Evolutionary conservation across 2,888 invertebrate species (phyloP).

Genomic region (Hemistola chrysoprasaria): DNA sequence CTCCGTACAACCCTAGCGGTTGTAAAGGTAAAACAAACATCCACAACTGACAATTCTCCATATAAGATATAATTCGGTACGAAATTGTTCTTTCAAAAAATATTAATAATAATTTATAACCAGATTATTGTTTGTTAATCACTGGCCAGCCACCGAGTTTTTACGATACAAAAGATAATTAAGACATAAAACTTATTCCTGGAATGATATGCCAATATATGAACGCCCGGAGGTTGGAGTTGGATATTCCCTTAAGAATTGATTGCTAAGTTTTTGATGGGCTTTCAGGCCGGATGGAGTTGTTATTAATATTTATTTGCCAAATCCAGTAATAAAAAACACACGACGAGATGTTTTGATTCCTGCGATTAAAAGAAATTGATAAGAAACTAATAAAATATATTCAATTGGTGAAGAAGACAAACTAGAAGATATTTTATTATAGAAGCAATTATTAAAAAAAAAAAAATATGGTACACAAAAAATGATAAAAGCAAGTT

Average conservation of each 20-base stretch:
- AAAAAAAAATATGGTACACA: no score
- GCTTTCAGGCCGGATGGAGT: not conserved
- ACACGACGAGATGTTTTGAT: no score
- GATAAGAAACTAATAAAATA: no score
- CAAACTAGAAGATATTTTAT: no score
- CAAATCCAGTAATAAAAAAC: no score
- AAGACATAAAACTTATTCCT: conserved; percentile 55
- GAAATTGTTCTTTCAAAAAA: conserved; percentile 36
- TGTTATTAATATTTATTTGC: no score
- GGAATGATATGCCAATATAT: conserved; percentile 35
- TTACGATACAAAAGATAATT: conserved; percentile 45
- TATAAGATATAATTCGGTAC: conserved; percentile 11
- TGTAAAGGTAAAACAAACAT: no score
- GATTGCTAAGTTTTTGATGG: conserved; percentile 11
- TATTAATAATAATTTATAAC: conserved; percentile 53
- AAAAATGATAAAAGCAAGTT: no score
- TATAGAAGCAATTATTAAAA: no score
- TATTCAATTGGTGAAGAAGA: no score
- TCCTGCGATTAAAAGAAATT: no score
- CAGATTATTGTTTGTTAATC: conserved; percentile 59
- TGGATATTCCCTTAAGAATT: conserved; percentile 13
- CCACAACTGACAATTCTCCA: conserved; percentile 5
- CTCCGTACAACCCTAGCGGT: no score
- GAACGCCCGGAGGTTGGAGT: conserved; percentile 15
- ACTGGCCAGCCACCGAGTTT: conserved; percentile 39